Base-by-base conservation (phyloP, 30 jellyfish, hydroid and myxozoan genomes). In the Aurelia aurita region DNA sequence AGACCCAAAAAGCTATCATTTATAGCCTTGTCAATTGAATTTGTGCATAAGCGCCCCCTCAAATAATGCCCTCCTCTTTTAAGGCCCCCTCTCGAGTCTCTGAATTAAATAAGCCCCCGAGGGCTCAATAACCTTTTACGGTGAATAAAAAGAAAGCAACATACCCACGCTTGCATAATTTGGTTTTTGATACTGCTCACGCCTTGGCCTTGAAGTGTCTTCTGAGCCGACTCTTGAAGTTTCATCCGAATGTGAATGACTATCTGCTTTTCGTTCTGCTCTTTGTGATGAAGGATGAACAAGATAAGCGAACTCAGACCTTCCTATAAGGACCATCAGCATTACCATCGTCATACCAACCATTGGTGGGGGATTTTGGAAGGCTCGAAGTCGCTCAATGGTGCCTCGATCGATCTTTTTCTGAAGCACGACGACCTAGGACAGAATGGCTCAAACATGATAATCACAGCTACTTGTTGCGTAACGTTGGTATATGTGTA, bases 321-420 rank as follows among this genome's bases (percentile, higher is more conserved):
- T 53, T 28, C 97, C 87, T 49, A 89, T 59, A 21, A 89, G 97
- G 58, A 89, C 58, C 97, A 89, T 89, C 39, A 89, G 69, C 94
- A 81, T 81, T 21, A 89, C 93, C 93, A 89, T 82, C n/a, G 89
- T 82, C 83, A 85, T 72, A 16, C 94, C 97, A 51, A 89, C 97
- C 90, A 89, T 62, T 23, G 97, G 90, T 7, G 97, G 92, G 5
- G 97, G 97, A 64, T 80, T 69, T 74, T 89, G 97, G 77, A 78
- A 89, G 66, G 97, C 97, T 25, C 97, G 90, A 34, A 89, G 86
- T 39, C 93, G 86, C 78, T 89, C 97, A 61, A 89, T 89, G 49
- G 95, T 82, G 34, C 94, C 97, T 3, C 97, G 87, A 27, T 89
- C 97, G 45, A 89, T 84, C 58, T 77, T 74, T 80, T 78, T 72